Evolutionary conservation across 2,888 invertebrate species (phyloP), one percentile per base, ranked within the genome.

Genomic region (Hirudinaria manillensis): DNA sequence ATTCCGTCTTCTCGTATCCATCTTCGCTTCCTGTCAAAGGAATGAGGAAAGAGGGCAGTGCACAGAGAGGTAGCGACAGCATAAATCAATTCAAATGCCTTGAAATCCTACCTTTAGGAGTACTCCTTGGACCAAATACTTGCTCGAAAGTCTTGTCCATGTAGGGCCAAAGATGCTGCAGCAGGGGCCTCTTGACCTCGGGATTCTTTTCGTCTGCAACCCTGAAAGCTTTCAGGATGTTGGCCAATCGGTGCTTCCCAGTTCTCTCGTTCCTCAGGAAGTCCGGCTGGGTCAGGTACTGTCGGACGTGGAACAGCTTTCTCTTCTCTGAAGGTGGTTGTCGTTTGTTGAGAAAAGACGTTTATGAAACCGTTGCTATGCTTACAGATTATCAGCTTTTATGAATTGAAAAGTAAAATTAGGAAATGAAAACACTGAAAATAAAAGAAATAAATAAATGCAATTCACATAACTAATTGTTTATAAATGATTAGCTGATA

Each of bases 251-350:
- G 6, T 68, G 32, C 36, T 68, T 68, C 2, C 32, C 34, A 1
- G 68, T 34, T 19, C 36, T 68, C 6, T 32, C 32, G 27, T 77
- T 73, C 61, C 75, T 66, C 51, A 61, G 38, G 61, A 79, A 72
- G 34, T 79, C 79, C 34, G 76, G 76, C 13, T 78, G 75, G 2
- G 77, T 72, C 68, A 79, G 61, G 55, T 76, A 74, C 24, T 79
- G 78, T 72, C 76, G 77, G n/a, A 77, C 74, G 53, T 77, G 77
- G 72, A 75, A 77, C 29, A 79, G 75, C 34, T 75, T 75, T 55
- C n/a, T 53, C 56, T 74, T 29, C 29, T 53, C 74, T 76, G 74
- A 21, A 2, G n/a, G 72, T 7, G 51, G 38, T 45, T 24, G 53
- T 0, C 21, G 53, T 45, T n/a, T 29, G 32, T 36, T 10, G 34